A percentile compares a stretch with the other conserved stretches of the same genome.
Evolutionary conservation across 92 coral and sea anemone genomes (phyloP).

Genomic region (Hydrozoanthus gracilis): DNA sequence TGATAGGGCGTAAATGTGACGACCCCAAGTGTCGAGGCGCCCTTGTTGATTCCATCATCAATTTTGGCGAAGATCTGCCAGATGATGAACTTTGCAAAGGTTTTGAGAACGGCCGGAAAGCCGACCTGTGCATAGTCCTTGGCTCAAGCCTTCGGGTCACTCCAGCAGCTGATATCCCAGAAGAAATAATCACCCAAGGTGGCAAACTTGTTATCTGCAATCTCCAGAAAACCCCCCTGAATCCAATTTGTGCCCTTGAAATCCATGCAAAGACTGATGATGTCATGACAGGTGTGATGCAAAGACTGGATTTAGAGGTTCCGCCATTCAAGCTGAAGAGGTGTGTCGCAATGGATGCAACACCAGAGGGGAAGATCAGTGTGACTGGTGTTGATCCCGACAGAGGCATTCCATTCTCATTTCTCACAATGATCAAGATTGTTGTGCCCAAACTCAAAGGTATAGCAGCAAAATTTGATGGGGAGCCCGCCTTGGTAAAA

Average conservation of each 20-base stretch:
- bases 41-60: constrained; percentile 76
- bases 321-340: constrained; percentile 66
- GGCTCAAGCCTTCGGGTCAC: constrained; percentile 84
- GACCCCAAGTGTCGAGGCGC: constrained; percentile 70
- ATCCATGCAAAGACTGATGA: constrained; percentile 73
- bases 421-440: constrained; percentile 52
- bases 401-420: constrained; percentile 62
- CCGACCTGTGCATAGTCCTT: constrained; percentile 78
- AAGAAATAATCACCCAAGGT: constrained; percentile 58
- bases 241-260: constrained; percentile 69
- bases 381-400: constrained; percentile 65
- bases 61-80: constrained; percentile 79
- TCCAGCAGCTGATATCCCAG: constrained; percentile 82
- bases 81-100: constrained; percentile 67
- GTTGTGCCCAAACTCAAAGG: constrained; percentile 37
- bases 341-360: constrained; percentile 59
- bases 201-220: constrained; percentile 73
- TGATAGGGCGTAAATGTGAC: constrained; percentile 64
- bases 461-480: not conserved
- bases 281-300: constrained; percentile 62
- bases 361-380: constrained; percentile 32
- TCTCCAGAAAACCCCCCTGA: constrained; percentile 80
- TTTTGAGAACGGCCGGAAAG: constrained; percentile 53
- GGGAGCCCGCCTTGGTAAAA: constrained; percentile 49
- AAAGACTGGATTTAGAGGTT: constrained; percentile 61